Evolutionary conservation across 2,113 vertebrate genomes (phyloP).

Genomic region (Centrocercus urophasianus): DNA sequence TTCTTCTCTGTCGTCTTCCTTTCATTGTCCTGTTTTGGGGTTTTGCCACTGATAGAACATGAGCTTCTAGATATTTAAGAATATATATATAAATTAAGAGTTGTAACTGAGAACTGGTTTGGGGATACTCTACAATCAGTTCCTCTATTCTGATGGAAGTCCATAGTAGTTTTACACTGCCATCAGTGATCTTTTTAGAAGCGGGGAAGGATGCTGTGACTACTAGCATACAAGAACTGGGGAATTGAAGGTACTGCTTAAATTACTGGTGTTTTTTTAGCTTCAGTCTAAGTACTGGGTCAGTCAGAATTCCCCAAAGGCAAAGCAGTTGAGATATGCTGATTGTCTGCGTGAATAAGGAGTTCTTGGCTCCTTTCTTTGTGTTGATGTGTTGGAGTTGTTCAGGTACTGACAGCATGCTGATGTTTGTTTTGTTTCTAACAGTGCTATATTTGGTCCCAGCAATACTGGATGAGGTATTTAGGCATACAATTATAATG

Average conservation of each 20-base stretch:
- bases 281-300: neutral
- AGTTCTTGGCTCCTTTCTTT: neutral
- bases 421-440: neutral
- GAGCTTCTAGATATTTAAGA: neutral
- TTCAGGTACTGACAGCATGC: neutral
- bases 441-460: neutral
- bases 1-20: neutral
- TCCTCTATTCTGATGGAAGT: neutral
- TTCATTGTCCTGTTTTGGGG: neutral
- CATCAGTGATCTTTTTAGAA: neutral
- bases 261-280: neutral
- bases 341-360: neutral
- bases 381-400: neutral
- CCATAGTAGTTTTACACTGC: neutral
- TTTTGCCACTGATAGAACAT: neutral
- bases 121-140: fast-evolving
- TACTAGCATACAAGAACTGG: neutral
- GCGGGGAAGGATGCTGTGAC: neutral
- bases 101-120: neutral
- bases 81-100: neutral
- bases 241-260: neutral
- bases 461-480: neutral
- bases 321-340: neutral
- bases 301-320: neutral
- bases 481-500: neutral